phyloP scores from a whole-genome alignment of 2,888 invertebrate genomes.

The Punctoribates punctum region DNA sequence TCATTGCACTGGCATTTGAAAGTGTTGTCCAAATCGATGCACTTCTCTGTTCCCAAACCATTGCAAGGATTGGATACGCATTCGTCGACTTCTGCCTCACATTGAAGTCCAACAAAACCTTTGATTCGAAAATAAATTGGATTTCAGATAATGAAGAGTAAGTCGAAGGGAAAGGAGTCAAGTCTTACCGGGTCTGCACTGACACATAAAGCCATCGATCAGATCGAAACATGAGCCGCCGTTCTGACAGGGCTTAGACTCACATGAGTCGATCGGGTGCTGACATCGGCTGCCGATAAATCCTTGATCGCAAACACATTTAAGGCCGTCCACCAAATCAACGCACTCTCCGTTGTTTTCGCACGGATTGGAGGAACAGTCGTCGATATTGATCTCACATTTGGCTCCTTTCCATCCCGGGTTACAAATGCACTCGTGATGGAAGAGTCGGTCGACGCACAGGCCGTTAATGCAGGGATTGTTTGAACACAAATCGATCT shows the following conservation, averaged over 20 bases:
- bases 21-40: constrained; percentile 66
- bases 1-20: constrained; percentile 76
- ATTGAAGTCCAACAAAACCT: constrained; percentile 65
- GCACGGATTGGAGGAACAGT: constrained; percentile 83
- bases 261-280: constrained; percentile 87
- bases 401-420: constrained; percentile 77
- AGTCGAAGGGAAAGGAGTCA: not conserved
- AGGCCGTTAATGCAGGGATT: constrained; percentile 89
- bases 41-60: constrained; percentile 81
- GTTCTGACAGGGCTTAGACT: constrained; percentile 83
- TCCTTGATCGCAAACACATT: constrained; percentile 87
- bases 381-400: constrained; percentile 87
- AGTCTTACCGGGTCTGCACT: constrained; percentile 70
- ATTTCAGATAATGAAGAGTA: not conserved
- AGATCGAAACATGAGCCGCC: constrained; percentile 82
- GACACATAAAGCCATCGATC: constrained; percentile 83
- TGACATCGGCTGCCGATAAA: constrained; percentile 79
- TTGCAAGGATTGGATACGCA: constrained; percentile 86
- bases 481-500: constrained; percentile 83
- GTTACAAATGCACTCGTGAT: constrained; percentile 81
- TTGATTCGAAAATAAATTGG: too few species aligned
- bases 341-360: constrained; percentile 87
- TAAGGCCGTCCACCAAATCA: constrained; percentile 75
- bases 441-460: constrained; percentile 82
- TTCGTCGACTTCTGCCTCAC: constrained; percentile 88